Base-by-base conservation (phyloP, 2,113 vertebrate genomes). In the Pseudonaja textilis region DNA sequence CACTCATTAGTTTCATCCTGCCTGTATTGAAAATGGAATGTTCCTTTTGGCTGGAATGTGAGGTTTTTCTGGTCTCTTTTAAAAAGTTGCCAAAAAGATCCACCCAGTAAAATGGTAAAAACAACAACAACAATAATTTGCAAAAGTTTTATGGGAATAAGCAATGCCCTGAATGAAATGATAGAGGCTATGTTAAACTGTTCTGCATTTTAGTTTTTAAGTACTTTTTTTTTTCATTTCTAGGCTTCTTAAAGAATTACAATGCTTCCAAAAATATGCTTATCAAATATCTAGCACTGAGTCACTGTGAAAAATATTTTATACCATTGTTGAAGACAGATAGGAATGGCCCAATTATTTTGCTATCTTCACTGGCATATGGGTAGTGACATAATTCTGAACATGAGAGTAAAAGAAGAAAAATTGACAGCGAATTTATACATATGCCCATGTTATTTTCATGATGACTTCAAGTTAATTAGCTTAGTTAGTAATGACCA, bases 51-150 rank as follows among this genome's bases (percentile, higher is more conserved):
- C 6, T 57, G n/a, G 34, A 89, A 92, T 54, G 45, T 2, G 22
- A 52, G 34, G 0, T n/a, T 64, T 91, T 61, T 52, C 86, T 92
- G 85, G 6, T 92, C n/a, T 54, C 91, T 92, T 92, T 54, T 26
- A 39, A 88, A 92, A 22, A 87, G 55, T 45, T 39, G 11, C 34
- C 50, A 18, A 52, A 61, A 61, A 59, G 26, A 45, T 87, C n/a
- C 16, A 57, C 9, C 55, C 87, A 50, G 55, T 34, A 25, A 57
- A 91, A 22, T 42, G 57, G n/a, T 4, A 26, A 61, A 59, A 61
- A 64, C 12, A 52, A 3, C 22, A 61, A 64, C 6, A 10, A 5
- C 45, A 92, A 86, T 42, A 64, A 34, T 87, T 59, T 64, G 10
- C 45, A 52, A 87, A n/a, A 22, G 8, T 39, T 54, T 42, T 88